Conservation (phyloP, 2,888 invertebrate species). For the Ichneumoninae sp. region DNA sequence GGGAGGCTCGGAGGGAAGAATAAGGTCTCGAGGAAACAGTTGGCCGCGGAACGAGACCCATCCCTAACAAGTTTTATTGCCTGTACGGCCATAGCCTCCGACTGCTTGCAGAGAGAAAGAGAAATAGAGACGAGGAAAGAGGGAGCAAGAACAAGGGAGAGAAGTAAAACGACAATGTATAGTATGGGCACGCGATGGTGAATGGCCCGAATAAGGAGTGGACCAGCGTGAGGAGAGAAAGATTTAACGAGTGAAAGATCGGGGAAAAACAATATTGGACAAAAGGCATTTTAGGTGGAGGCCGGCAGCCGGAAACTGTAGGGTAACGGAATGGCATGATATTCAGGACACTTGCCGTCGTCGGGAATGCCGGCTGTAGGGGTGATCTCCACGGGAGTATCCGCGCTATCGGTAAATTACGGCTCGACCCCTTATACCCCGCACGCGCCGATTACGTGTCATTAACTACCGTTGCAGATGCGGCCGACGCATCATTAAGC, state of each 20-base stretch:
- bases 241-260: conserved; percentile 28
- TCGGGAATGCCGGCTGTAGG: conserved; percentile 30
- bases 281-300: conserved; percentile 26
- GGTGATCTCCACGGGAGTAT: not conserved
- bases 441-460: conserved; percentile 55
- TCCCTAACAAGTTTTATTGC: conserved; percentile 64
- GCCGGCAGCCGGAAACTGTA: conserved; percentile 25
- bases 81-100: conserved; percentile 56
- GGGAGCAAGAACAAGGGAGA: not conserved
- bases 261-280: conserved; percentile 64
- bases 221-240: not conserved
- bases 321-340: conserved; percentile 33
- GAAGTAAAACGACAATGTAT: conserved; percentile 20
- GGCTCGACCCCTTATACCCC: not conserved
- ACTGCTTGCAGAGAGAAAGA: conserved; percentile 38
- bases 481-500: conserved; percentile 66
- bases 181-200: conserved; percentile 12
- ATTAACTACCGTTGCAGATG: conserved; percentile 67
- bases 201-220: conserved; percentile 6
- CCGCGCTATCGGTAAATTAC: conserved; percentile 38
- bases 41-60: conserved; percentile 65
- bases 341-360: conserved; percentile 45
- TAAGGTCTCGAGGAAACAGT: conserved; percentile 60
- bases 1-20: conserved; percentile 45
- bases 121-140: not conserved